phyloP scores from a whole-genome alignment of 2,888 invertebrate species.

The Baronia brevicornis region DNA sequence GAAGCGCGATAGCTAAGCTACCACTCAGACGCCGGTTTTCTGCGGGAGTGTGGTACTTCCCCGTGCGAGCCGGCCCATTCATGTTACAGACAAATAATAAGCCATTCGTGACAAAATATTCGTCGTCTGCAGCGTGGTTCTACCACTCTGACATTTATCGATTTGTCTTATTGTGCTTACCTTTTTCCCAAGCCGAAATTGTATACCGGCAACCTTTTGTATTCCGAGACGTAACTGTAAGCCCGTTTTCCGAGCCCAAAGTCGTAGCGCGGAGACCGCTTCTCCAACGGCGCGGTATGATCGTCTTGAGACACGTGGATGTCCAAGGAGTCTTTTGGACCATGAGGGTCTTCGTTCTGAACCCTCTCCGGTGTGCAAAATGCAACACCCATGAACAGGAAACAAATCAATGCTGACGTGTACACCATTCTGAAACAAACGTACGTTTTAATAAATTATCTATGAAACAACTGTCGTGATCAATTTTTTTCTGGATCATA shows the following conservation, averaged over 20 bases:
- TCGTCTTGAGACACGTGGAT: slow-evolving; percentile 22
- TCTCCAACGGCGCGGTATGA: slow-evolving; percentile 38
- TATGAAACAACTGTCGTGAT: too few relatives aligned
- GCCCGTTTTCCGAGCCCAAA: slow-evolving; percentile 72
- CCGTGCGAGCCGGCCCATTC: too few relatives aligned
- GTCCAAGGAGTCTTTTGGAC: slow-evolving; percentile 27
- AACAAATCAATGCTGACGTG: slow-evolving; percentile 41
- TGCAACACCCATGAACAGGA: slow-evolving; percentile 46
- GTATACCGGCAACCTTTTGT: slow-evolving; percentile 76
- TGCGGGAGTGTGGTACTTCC: too few relatives aligned
- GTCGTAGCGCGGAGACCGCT: slow-evolving; percentile 70
- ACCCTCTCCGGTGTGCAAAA: slow-evolving; percentile 53
- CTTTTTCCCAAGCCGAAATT: slow-evolving; percentile 78
- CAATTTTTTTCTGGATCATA: too few relatives aligned
- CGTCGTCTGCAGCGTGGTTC: too few relatives aligned
- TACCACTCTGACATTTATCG: too few relatives aligned
- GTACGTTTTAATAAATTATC: not conserved
- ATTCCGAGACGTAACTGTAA: slow-evolving; percentile 79
- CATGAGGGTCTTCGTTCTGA: slow-evolving; percentile 33
- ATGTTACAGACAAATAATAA: too few relatives aligned
- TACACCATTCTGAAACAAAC: slow-evolving; percentile 57
- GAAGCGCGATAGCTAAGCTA: too few relatives aligned
- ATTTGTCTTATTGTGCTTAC: slow-evolving; percentile 28
- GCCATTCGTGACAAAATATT: too few relatives aligned
- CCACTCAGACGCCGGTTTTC: too few relatives aligned